Evolutionary conservation across 2,888 invertebrate genomes (phyloP), one percentile per base, ranked within the genome.

Genomic region (Aphodius sticticus): DNA sequence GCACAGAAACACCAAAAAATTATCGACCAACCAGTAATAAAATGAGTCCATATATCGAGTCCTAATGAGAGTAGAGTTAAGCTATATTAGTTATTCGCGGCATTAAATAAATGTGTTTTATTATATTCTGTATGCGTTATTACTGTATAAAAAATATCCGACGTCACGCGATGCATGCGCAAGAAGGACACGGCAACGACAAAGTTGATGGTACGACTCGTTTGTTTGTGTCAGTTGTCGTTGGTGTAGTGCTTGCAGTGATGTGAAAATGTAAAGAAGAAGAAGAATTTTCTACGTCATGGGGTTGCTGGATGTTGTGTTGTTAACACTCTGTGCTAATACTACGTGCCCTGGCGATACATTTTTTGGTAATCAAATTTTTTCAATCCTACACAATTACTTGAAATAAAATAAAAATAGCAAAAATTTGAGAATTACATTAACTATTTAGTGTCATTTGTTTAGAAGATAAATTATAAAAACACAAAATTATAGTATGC

Each of bases 301-400:
- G 84, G 84, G 84, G 16, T 71, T 84, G 37, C 79, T 81, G 16
- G 84, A 85, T 76, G 76, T 83, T 6, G 76, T 83, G 76, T 70
- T 84, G 37, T 76, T 82, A n/a, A 78, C 81, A 26, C 78, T 85
- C 69, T 84, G 83, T 81, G 76, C 83, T 36, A 85, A 84, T 78
- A 76, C 78, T 74, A 83, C 85, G 6, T 83, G 82, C 77, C 77
- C 79, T n/a, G 77, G 38, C 5, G 78, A 80, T 36, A 69, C 76
- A 77, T 15, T 70, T 71, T 70, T 72, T 69, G 76, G 81, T 81
- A 79, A 76, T 78, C 77, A 26, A 70, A 69, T 77, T 69, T 70
- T 80, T 70, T 26, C 26, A 26, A 26, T 26, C 26, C 26, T 1
- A 26, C 26, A 2, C 26, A 5, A 53, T 53, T 53, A 53, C 72